Base-by-base conservation (phyloP, 2,113 vertebrate species). In the Syrrhaptes paradoxus region DNA sequence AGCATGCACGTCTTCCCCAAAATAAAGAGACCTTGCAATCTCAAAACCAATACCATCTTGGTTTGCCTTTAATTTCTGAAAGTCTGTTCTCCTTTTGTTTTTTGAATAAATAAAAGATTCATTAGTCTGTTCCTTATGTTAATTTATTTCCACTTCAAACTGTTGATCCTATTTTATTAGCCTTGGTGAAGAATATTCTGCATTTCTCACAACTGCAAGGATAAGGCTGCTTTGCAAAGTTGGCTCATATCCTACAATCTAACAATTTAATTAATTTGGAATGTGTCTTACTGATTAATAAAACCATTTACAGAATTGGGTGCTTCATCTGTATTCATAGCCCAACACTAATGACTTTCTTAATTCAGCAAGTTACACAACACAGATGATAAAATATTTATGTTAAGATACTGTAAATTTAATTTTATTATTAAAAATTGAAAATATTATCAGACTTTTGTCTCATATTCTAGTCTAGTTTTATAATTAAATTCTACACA, bases 241-340 rank as follows among this genome's bases (percentile, higher is more conserved):
- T 78, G 78, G 32, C 34, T 68, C 77, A 80, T 66, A 67, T 17
- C 34, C 48, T 58, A 36, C 2, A 3, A 93, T 74, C 65, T 86
- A 94, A 77, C 78, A 95, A 81, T 80, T 74, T 71, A 91, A 94
- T 95, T 96, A 91, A 84, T 88, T 88, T 73, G 43, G 34, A 94
- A 95, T 31, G 55, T 38, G 41, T 61, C 72, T 77, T 55, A 77
- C 36, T 55, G 67, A 91, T 91, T 94, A 94, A 93, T 52, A 93
- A 93, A 72, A 41, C 21, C 32, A 68, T 74, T 74, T 43, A 81
- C 52, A 81, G 63, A 86, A 80, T 2, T 28, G 29, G 1, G 1
- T 25, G 24, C 74, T 71, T 93, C 67, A 90, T 87, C 67, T 83
- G 59, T 59, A 94, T 95, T 93, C 75, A 81, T 72, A 87, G 24